Percentiles rank a stretch among this genome's conserved stretches.
phyloP scores from a whole-genome alignment of 2,888 invertebrate genomes.

The Watsonalla binaria region DNA sequence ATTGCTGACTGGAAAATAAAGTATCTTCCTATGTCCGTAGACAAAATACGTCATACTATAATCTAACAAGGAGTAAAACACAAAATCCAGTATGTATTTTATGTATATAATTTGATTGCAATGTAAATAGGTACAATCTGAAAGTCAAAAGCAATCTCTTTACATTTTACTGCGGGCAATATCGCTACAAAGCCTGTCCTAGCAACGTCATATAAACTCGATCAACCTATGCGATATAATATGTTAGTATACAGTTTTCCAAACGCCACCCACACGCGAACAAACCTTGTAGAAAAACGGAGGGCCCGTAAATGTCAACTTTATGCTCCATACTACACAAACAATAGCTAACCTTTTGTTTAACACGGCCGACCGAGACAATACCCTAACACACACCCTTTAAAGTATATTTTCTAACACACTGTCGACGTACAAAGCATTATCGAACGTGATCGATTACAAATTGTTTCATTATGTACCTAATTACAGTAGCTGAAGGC shows the following conservation, averaged over 20 bases:
- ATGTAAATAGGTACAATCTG: neutral
- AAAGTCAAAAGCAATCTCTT: constrained; percentile 12
- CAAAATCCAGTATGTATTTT: too few species aligned
- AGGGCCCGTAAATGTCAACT: constrained; percentile 36
- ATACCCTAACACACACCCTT: constrained; percentile 21
- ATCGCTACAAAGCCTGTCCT: constrained; percentile 26
- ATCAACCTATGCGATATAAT: constrained; percentile 52
- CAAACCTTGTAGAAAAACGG: constrained; percentile 25
- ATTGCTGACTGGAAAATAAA: too few species aligned
- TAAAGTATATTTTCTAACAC: constrained; percentile 33
- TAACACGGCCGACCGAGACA: constrained; percentile 16
- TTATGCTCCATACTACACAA: constrained; percentile 30
- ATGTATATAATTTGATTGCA: too few species aligned
- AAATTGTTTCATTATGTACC: constrained; percentile 56
- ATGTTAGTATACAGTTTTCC: constrained; percentile 53
- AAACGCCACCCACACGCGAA: constrained; percentile 25
- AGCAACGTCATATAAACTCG: constrained; percentile 49
- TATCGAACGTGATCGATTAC: constrained; percentile 46
- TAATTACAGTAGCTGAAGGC: constrained; percentile 55
- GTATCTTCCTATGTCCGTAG: too few species aligned
- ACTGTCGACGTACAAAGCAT: constrained; percentile 10
- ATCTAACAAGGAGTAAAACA: too few species aligned
- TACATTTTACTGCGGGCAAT: constrained; percentile 19
- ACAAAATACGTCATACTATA: too few species aligned
- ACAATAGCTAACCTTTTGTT: constrained; percentile 22